Evolutionary conservation across 1,140 invertebrate species (phyloP), one percentile per base, ranked within the genome.

Genomic region (Lineus longissimus): DNA sequence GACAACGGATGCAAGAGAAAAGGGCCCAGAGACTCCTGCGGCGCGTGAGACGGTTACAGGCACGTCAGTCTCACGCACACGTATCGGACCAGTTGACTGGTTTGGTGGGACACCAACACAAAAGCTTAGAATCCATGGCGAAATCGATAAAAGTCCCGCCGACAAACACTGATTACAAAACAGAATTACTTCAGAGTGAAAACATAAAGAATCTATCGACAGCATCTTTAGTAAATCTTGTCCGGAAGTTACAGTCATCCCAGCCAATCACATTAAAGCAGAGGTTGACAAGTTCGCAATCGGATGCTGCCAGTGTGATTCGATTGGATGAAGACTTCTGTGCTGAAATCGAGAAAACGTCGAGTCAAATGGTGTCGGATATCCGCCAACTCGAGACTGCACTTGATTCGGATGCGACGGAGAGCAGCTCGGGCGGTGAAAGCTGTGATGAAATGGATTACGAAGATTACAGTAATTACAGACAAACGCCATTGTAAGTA

Each of bases 391-490:
- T 92, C 51, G 88, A 92, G 72, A 81, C 84, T 55, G 86, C 87
- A 69, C 81, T 94, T 54, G 94, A 96, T 82, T 94, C 93, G 19
- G 94, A 97, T 84, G 93, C 91, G 17, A 97, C 94, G 17, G 91
- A 89, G 19, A 94, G 92, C 58, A 95, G 92, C 74, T 95, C 93
- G 36, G 94, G 93, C 43, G 92, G 91, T 31, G 94, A 96, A 79
- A 95, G 92, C 72, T 91, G 91, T 82, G 93, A 96, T 83, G 94
- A 97, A 81, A 86, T 89, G 80, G 88, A 92, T 54, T 65, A 57
- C 31, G 69, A 64, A 23, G 60, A 57, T 62, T 90, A 88, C 76
- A 91, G 55, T 31, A 23, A 19, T 25, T 29, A 23, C 23, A 58
- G 55, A 19, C 30, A 23, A 58, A 83, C 91, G 79, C 82, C 89